Conservation (phyloP, 2,797 vertebrate species). For the Phyllotis vaccarum region DNA sequence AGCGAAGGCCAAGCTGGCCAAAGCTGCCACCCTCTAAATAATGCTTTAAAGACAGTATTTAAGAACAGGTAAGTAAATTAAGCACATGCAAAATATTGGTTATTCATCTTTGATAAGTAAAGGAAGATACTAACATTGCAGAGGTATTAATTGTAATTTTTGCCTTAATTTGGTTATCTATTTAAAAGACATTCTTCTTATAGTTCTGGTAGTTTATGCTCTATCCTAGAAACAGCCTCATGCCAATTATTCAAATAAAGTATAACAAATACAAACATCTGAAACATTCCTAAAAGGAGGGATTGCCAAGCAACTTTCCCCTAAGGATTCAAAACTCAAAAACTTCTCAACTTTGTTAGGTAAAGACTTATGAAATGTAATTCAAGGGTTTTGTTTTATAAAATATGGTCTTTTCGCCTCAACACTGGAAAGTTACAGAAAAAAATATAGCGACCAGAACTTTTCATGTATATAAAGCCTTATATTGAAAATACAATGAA, state of each 20-base stretch:
- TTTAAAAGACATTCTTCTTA: slow-evolving; percentile 48
- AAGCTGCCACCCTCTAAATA: not conserved
- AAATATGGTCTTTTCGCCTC: slow-evolving; percentile 35
- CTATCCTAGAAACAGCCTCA: not conserved
- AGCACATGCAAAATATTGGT: slow-evolving; percentile 10
- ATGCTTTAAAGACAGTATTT: not conserved
- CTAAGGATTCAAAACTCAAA: slow-evolving; percentile 43
- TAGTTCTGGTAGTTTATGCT: not conserved
- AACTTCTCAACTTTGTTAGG: slow-evolving; percentile 1
- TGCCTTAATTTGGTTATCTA: not conserved
- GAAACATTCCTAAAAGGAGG: not conserved
- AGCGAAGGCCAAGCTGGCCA: slow-evolving; percentile 13
- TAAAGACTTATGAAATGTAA: not conserved
- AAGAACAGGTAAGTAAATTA: slow-evolving; percentile 39
- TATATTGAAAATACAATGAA: not conserved
- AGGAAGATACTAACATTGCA: slow-evolving; percentile 37
- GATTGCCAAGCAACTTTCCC: not conserved
- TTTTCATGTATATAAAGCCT: not conserved
- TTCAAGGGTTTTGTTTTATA: not conserved
- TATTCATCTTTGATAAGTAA: not conserved
- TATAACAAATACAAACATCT: slow-evolving; percentile 44
- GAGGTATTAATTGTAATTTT: slow-evolving; percentile 13
- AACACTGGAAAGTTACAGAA: not conserved
- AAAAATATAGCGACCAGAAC: slow-evolving; percentile 15
- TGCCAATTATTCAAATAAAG: slow-evolving; percentile 67